phyloP scores from a whole-genome alignment of 2,113 vertebrate genomes.

The Actenoides lindsayi region DNA sequence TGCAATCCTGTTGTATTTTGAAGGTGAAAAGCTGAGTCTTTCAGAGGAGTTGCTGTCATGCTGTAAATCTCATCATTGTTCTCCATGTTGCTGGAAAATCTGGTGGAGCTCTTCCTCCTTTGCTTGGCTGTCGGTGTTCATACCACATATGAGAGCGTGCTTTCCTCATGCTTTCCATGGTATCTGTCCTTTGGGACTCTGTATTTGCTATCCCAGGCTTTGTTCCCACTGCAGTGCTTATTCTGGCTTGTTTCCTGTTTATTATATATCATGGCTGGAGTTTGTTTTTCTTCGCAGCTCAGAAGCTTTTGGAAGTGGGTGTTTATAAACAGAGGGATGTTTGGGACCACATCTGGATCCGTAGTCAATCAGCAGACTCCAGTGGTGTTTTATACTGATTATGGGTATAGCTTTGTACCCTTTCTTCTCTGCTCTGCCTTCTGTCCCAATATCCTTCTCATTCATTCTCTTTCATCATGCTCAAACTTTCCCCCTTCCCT shows the following conservation, averaged over 20 bases:
- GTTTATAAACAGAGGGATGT: slow-evolving; percentile 35
- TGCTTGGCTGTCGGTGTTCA: not conserved
- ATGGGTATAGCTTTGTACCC: not conserved
- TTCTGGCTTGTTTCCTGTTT: slow-evolving; percentile 16
- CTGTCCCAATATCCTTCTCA: not conserved
- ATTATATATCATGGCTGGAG: not conserved
- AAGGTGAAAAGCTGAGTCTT: not conserved
- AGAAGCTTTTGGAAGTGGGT: slow-evolving; percentile 36
- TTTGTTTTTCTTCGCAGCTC: slow-evolving; percentile 27
- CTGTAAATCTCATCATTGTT: not conserved
- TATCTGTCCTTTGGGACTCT: not conserved
- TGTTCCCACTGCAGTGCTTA: not conserved
- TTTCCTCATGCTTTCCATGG: not conserved
- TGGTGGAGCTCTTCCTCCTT: not conserved
- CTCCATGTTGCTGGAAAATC: not conserved
- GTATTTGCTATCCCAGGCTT: not conserved
- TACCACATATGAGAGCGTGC: fast-evolving
- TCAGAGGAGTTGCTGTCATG: not conserved
- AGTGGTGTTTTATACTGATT: not conserved
- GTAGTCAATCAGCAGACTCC: not conserved
- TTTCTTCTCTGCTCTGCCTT: not conserved
- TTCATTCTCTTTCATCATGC: not conserved
- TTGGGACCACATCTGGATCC: not conserved
- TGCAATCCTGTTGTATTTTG: not conserved
- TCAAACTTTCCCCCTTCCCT: not conserved